Percentiles rank a stretch among this genome's conserved stretches.
phyloP scores from a whole-genome alignment of 92 coral and sea anemone species.

The Epizoanthus stellaris region DNA sequence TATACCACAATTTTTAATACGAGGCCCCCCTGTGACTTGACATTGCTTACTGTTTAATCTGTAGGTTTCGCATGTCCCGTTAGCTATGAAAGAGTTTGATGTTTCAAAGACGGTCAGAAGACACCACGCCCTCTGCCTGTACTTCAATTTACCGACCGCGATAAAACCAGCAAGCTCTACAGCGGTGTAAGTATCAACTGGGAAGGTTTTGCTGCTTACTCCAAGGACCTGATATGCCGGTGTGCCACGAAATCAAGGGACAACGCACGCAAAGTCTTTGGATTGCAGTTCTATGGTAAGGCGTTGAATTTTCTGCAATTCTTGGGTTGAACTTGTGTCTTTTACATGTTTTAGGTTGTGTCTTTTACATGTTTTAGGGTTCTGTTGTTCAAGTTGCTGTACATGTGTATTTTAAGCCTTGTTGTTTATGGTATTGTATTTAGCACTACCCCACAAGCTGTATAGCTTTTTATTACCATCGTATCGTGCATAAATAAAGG shows the following conservation, averaged over 20 bases:
- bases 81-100: conserved; percentile 12
- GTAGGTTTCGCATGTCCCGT: conserved; percentile 23
- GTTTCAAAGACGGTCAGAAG: conserved; percentile 10
- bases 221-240: conserved; percentile 9
- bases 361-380: too few species aligned
- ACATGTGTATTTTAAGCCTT: too few species aligned
- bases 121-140: conserved; percentile 6
- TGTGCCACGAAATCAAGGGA: conserved; percentile 19
- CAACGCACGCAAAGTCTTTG: not conserved
- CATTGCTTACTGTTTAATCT: not conserved
- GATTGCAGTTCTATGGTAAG: conserved; percentile 18
- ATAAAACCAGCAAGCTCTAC: not conserved
- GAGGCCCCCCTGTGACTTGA: too few species aligned
- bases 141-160: conserved; percentile 13
- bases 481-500: too few species aligned
- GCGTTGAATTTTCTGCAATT: too few species aligned
- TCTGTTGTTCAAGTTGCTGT: too few species aligned
- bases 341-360: too few species aligned
- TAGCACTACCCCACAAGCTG: too few species aligned
- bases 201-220: not conserved
- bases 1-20: too few species aligned
- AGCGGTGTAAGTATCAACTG: conserved; percentile 13
- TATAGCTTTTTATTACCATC: too few species aligned
- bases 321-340: too few species aligned
- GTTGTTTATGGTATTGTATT: too few species aligned